Conservation (phyloP, 2,113 vertebrate genomes). For the Stigmatopora argus region DNA sequence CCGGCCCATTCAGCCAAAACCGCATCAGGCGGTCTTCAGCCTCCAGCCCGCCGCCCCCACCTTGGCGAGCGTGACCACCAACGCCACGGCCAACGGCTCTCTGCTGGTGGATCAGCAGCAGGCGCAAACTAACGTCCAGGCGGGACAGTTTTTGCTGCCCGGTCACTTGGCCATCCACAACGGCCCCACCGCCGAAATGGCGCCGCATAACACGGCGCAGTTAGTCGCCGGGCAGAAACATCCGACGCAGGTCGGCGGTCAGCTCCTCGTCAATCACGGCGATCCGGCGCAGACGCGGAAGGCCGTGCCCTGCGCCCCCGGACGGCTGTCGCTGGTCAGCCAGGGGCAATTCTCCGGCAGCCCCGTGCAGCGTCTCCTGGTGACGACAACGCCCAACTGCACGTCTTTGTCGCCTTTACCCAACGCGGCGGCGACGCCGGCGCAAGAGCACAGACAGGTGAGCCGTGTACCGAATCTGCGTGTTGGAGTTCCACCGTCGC, state of each 20-base stretch:
- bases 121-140: conserved; percentile 69
- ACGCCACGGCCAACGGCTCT: conserved; percentile 66
- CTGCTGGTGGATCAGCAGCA: conserved; percentile 76
- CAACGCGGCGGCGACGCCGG: conserved; percentile 30
- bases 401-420: conserved; percentile 51
- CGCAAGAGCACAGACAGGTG: conserved; percentile 62
- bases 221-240: conserved; percentile 86
- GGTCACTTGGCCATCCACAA: conserved; percentile 79
- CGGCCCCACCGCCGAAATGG: conserved; percentile 76
- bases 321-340: conserved; percentile 77
- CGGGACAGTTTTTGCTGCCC: conserved; percentile 88
- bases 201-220: conserved; percentile 85
- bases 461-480: too few relatives aligned
- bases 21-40: conserved; percentile 84
- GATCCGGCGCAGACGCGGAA: conserved; percentile 51
- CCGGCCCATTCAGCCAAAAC: conserved; percentile 94
- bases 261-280: conserved; percentile 84
- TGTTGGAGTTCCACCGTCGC: too few relatives aligned
- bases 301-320: conserved; percentile 63
- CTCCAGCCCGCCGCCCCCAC: conserved; percentile 68
- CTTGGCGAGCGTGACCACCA: conserved; percentile 62
- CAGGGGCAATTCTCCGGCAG: conserved; percentile 71
- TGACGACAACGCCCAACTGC: conserved; percentile 81
- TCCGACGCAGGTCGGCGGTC: conserved; percentile 73
- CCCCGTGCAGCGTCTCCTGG: conserved; percentile 82